Evolutionary conservation across 2,888 invertebrate genomes (phyloP).

Genomic region (Fissipunctia ypsillon): DNA sequence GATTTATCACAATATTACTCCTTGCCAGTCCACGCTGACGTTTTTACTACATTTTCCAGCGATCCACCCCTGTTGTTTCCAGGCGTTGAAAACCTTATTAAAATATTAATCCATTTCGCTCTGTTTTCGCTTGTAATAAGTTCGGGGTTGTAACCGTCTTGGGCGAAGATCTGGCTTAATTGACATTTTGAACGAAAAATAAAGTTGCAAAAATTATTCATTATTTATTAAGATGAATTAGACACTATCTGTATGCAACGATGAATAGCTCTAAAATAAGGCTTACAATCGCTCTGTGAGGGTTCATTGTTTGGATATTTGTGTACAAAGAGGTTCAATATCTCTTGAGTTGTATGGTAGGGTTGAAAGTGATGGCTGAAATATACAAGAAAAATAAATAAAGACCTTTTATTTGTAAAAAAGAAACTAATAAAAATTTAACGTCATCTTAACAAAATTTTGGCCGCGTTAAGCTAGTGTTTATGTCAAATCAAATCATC

Average conservation of each 20-base stretch:
- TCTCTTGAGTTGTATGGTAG: background rate
- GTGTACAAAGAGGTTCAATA: slow-evolving; percentile 6
- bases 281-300: too few species aligned
- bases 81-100: slow-evolving; percentile 20
- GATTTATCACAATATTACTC: slow-evolving; percentile 34
- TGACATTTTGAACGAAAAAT: background rate
- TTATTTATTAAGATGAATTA: too few species aligned
- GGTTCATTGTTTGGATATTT: too few species aligned
- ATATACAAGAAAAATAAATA: background rate
- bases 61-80: slow-evolving; percentile 19
- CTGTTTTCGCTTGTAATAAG: slow-evolving; percentile 1
- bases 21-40: slow-evolving; percentile 1
- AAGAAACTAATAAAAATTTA: background rate
- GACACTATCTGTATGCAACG: too few species aligned
- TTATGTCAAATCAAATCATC: too few species aligned
- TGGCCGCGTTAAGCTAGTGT: background rate
- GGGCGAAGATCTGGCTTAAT: background rate
- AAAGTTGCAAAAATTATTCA: too few species aligned
- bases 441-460: background rate
- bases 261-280: too few species aligned
- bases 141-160: background rate
- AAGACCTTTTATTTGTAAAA: background rate
- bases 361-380: background rate
- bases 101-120: slow-evolving; percentile 17
- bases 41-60: slow-evolving; percentile 39